Percentiles rank a stretch among this genome's conserved stretches.
phyloP scores from a whole-genome alignment of 2,888 invertebrate species.

The Sarcophaga subvicina region DNA sequence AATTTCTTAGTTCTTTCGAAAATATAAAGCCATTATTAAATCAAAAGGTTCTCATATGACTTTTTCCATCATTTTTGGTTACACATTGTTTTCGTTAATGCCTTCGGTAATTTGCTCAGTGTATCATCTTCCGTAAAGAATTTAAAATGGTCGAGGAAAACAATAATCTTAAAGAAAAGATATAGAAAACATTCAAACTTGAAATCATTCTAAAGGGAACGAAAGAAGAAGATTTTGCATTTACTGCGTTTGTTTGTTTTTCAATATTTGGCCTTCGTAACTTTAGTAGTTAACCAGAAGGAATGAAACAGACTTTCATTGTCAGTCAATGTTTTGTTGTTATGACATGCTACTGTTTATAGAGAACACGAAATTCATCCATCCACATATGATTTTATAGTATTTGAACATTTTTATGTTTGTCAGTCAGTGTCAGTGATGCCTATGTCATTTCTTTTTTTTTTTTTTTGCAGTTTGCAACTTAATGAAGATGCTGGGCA shows the following conservation, averaged over 20 bases:
- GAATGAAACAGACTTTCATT: conserved; percentile 1
- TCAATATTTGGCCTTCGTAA: conserved; percentile 17
- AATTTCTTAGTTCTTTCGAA: no score
- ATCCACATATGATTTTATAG: conserved; percentile 8
- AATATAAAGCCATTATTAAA: no score
- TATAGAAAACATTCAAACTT: background rate
- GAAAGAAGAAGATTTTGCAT: background rate
- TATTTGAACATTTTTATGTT: background rate
- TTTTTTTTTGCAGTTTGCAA: conserved; percentile 26
- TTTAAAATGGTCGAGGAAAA: no score
- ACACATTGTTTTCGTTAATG: no score
- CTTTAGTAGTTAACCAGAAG: background rate
- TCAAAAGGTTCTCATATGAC: no score
- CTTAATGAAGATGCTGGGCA: conserved; percentile 31
- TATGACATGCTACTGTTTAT: conserved; percentile 24
- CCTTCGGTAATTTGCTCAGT: no score
- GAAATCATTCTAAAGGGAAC: no score
- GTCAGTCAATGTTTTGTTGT: conserved; percentile 7
- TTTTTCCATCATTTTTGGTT: no score
- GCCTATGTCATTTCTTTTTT: conserved; percentile 12
- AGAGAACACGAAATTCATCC: conserved; percentile 9
- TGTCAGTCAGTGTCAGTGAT: background rate
- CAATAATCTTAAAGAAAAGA: background rate
- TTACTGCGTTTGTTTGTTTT: conserved; percentile 10
- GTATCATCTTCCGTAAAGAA: no score